Evolutionary conservation across 2,113 vertebrate species (phyloP).

Genomic region (Rhinolophus ferrumequinum): DNA sequence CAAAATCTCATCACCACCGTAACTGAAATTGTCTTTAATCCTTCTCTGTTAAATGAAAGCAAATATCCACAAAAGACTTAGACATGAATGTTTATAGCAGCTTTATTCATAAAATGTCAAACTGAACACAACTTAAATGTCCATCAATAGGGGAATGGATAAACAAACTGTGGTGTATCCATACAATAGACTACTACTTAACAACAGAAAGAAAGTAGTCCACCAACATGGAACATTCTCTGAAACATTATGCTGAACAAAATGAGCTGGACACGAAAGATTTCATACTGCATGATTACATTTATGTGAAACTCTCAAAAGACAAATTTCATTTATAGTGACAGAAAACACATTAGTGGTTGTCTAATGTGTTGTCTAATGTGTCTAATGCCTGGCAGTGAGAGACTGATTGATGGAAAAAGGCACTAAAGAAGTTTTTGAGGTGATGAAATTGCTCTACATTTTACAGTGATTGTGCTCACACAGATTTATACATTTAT

Average conservation of each 20-base stretch:
- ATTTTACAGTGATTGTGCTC: background rate
- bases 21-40: background rate
- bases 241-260: background rate
- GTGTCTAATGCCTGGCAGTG: too few species aligned
- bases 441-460: background rate
- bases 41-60: background rate
- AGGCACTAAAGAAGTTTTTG: background rate
- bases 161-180: background rate
- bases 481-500: background rate
- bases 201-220: background rate
- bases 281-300: background rate
- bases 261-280: background rate
- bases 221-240: background rate
- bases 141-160: background rate
- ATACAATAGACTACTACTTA: background rate
- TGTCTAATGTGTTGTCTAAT: too few species aligned
- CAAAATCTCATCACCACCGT: background rate
- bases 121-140: background rate
- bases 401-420: background rate
- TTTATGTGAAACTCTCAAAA: background rate
- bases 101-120: background rate
- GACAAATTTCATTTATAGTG: background rate
- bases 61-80: background rate
- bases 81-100: background rate
- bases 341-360: background rate